These are phyloP conservation scores for Tupiocoris notatus DNA, from an alignment of 2,888 invertebrate genomes.

Conservation along the genomic window DNA sequence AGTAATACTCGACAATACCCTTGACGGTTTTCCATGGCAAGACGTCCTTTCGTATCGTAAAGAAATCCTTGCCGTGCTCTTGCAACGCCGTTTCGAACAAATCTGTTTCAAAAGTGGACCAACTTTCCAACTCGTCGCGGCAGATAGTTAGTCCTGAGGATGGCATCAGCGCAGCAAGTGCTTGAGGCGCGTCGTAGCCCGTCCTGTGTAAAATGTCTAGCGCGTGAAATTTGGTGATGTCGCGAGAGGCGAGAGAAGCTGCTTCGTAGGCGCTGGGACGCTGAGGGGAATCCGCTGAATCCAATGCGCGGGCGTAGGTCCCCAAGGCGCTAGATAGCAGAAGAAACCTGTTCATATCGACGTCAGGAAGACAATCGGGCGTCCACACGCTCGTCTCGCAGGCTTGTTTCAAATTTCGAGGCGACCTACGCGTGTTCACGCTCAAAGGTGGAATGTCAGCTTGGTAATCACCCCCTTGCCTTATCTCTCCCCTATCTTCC, in stretches of 20 bases:
- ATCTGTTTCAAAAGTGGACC: constrained; percentile 98
- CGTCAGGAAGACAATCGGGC: constrained; percentile 83
- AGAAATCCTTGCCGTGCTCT: constrained; percentile 98
- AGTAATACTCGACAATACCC: constrained; percentile 99
- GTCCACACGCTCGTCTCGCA: constrained; percentile 69
- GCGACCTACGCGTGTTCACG: not conserved
- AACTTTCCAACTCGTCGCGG: constrained; percentile 99
- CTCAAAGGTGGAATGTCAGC: constrained; percentile 72
- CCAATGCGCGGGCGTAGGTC: constrained; percentile 87
- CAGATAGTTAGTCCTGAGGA: constrained; percentile 81
- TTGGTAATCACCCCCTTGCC: constrained; percentile 91
- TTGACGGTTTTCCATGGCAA: constrained; percentile 97
- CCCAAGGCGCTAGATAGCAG: constrained; percentile 66
- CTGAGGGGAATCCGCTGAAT: constrained; percentile 78
- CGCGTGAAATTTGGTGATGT: constrained; percentile 97
- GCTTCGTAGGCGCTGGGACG: constrained; percentile 97
- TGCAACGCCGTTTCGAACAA: constrained; percentile 98
- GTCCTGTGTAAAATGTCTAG: constrained; percentile 95
- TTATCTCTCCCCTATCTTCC: constrained; percentile 89
- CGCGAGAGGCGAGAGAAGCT: constrained; percentile 96
- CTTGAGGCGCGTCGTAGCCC: constrained; percentile 84
- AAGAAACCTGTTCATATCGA: constrained; percentile 98
- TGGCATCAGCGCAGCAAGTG: constrained; percentile 88
- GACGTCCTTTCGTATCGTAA: constrained; percentile 96
- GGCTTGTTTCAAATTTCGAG: not conserved